A percentile compares a stretch with the other conserved stretches of the same genome.
These are phyloP conservation scores for Cacoxenus indagator DNA, from an alignment of 2,888 invertebrate genomes.

Conservation along the genomic window DNA sequence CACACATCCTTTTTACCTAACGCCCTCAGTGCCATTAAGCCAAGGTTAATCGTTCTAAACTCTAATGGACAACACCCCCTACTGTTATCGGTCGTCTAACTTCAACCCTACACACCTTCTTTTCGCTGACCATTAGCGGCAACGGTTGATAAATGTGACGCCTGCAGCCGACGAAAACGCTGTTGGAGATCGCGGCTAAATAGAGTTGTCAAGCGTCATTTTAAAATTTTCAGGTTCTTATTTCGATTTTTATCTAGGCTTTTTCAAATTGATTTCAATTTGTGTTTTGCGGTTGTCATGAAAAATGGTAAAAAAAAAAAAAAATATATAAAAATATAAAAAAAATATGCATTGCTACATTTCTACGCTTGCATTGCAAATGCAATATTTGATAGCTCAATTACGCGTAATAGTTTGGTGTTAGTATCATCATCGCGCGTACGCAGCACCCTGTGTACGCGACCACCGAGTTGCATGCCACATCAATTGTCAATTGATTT, in stretches of 20 bases:
- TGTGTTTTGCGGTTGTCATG: not conserved
- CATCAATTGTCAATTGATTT: slow-evolving; percentile 66
- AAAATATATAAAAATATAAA: not conserved
- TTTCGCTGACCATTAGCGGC: not conserved
- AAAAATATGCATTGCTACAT: not conserved
- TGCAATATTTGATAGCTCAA: slow-evolving; percentile 13
- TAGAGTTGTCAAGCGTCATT: not conserved
- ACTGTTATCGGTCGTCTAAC: not conserved
- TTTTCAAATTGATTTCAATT: slow-evolving; percentile 10
- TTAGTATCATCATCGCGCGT: not conserved
- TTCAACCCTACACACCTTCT: not conserved
- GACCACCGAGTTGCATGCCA: slow-evolving; percentile 29
- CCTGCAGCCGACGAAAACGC: slow-evolving; percentile 14
- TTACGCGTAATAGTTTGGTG: not conserved
- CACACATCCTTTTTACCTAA: slow-evolving; percentile 48
- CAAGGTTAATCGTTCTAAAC: slow-evolving; percentile 16
- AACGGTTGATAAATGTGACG: slow-evolving; percentile 3
- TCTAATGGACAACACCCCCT: not conserved
- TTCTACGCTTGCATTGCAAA: not conserved
- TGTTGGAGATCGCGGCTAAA: slow-evolving; percentile 1
- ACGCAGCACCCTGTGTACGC: slow-evolving; percentile 5
- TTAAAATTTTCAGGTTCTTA: not conserved
- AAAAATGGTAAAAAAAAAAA: too few species aligned
- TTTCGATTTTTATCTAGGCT: not conserved
- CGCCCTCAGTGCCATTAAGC: not conserved